Base-by-base conservation (phyloP, 2,888 invertebrate species). In the Crossocerus cetratus region DNA sequence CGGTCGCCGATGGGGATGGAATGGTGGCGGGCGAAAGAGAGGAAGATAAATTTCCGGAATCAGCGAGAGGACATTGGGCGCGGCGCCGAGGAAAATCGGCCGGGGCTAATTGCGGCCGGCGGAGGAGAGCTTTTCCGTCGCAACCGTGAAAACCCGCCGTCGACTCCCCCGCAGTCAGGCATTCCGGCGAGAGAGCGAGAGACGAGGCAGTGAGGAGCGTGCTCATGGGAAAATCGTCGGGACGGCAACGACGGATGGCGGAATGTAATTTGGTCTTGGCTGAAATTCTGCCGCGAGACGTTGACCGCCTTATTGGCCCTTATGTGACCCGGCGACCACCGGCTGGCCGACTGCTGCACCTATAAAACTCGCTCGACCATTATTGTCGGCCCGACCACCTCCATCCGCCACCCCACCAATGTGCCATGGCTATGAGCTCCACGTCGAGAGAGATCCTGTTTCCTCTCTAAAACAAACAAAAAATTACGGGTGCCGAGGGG, bases 181-280 rank as follows among this genome's bases (percentile, higher is more conserved):
- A 84, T 83, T 83, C 81, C 81, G 53, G 72, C 68, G 21, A 64
- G 69, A 69, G 49, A 64, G 72, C 68, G 21, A 64, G 69, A 69
- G 49, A 64, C 5, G 60, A 45, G 58, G 61, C 59, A 20, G 44
- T 22, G 32, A 42, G 22, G 32, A 32, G 62, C 49, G 49, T 16
- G 65, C 58, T 57, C 66, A 60, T 23, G 65, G 64, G 63, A 42
- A 65, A 63, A 75, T 69, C 77, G 72, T 62, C 68, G 71, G 69
- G 66, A 70, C 64, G 71, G 59, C 53, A 71, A 64, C 71, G 79
- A 76, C 75, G 74, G 72, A 78, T 74, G 78, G 82, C 79, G 89
- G 89, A 90, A 90, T 90, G 88, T 88, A 90, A 90, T 90, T 89
- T 89, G 83, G 86, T 83, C 86, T 86, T 81, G 79, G 83, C 83